A percentile compares a stretch with the other conserved stretches of the same genome.
Evolutionary conservation across 2,113 vertebrate species (phyloP).

Genomic region (Guaruba guarouba): DNA sequence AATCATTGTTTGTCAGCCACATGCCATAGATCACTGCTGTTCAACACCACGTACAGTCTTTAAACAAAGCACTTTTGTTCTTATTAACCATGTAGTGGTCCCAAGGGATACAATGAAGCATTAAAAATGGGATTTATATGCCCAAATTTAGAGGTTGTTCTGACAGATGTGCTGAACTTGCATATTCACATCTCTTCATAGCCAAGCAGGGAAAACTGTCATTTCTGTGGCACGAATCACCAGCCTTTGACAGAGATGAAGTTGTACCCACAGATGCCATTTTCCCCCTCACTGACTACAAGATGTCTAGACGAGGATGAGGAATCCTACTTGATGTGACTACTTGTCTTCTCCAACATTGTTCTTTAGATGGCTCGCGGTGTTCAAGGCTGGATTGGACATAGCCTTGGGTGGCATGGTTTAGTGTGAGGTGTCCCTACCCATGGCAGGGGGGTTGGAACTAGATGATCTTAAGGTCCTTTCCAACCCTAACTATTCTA

Average conservation of each 20-base stretch:
- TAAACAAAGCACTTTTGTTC: neutral
- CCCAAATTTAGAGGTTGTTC: neutral
- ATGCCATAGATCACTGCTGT: neutral
- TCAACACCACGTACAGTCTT: neutral
- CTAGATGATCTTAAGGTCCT: no score
- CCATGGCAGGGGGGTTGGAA: no score
- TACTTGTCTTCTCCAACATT: neutral
- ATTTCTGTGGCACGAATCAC: neutral
- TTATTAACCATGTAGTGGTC: neutral
- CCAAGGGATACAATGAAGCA: neutral
- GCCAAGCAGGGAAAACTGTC: neutral
- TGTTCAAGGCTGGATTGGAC: no score
- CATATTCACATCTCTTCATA: neutral
- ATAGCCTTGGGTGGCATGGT: no score
- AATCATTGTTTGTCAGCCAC: constrained; percentile 11
- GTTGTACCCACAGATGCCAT: neutral
- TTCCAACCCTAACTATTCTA: no score
- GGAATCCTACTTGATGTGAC: neutral
- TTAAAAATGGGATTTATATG: neutral
- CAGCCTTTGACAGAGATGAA: neutral
- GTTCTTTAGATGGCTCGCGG: neutral
- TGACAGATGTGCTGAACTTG: neutral
- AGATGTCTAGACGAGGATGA: neutral
- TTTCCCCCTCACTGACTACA: neutral
- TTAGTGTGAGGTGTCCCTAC: no score